Evolutionary conservation across 2,888 invertebrate species (phyloP).

Genomic region (Colletes collaris): DNA sequence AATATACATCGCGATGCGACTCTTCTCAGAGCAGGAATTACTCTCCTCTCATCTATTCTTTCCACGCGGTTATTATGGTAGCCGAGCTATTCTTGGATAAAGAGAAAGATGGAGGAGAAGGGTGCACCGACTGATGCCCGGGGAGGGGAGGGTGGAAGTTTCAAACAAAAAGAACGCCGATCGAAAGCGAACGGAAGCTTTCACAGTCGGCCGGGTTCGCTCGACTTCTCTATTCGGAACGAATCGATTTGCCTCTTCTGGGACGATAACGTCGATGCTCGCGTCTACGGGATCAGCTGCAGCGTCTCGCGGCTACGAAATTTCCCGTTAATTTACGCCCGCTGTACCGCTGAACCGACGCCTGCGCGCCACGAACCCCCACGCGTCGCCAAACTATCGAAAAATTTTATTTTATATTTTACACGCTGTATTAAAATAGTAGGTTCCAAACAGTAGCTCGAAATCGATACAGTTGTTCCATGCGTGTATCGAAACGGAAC

Average conservation of each 20-base stretch:
- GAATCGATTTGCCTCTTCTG: slow-evolving; percentile 50
- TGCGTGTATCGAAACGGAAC: too few species aligned
- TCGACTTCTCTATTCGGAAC: slow-evolving; percentile 42
- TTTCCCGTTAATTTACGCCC: slow-evolving; percentile 34
- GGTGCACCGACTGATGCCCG: background rate
- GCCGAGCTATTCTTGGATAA: slow-evolving; percentile 61
- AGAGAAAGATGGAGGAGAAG: slow-evolving; percentile 32
- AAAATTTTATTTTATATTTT: too few species aligned
- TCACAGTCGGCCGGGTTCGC: slow-evolving; percentile 40
- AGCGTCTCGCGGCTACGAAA: slow-evolving; percentile 5
- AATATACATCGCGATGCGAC: slow-evolving; percentile 61
- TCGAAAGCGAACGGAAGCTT: slow-evolving; percentile 62
- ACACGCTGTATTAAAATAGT: too few species aligned
- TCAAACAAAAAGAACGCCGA: slow-evolving; percentile 45
- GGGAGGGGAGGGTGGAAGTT: slow-evolving; percentile 38
- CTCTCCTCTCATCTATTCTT: slow-evolving; percentile 65
- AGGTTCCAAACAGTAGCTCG: too few species aligned
- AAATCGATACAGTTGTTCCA: too few species aligned
- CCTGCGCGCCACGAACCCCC: background rate
- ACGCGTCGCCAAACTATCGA: background rate
- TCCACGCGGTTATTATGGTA: slow-evolving; percentile 67
- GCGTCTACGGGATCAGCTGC: background rate
- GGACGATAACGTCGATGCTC: slow-evolving; percentile 37
- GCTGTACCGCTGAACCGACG: background rate
- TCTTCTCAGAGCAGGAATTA: slow-evolving; percentile 62